Evolutionary conservation across 2,113 vertebrate genomes (phyloP).

Genomic region (Poeciliopsis retropinna): DNA sequence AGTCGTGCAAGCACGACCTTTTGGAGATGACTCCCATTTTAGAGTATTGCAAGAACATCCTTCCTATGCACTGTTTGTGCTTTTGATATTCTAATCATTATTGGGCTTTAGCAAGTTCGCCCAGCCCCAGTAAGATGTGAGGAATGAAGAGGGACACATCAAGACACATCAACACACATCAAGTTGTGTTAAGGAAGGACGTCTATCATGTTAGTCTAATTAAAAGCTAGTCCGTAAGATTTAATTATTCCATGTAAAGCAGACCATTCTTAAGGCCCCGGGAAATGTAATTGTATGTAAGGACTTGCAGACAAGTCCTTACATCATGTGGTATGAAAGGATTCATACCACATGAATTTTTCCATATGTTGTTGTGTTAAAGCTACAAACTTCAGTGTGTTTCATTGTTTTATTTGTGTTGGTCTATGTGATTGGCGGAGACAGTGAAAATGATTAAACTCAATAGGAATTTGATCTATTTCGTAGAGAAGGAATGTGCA

Average conservation of each 20-base stretch:
- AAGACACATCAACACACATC: too few relatives aligned
- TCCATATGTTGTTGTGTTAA: neutral
- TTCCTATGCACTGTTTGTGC: slow-evolving; percentile 29
- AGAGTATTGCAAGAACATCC: slow-evolving; percentile 19
- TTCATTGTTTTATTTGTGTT: neutral
- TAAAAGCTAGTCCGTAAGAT: slow-evolving; percentile 67
- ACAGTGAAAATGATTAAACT: too few relatives aligned
- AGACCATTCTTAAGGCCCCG: slow-evolving; percentile 64
- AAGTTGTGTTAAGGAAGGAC: slow-evolving; percentile 54
- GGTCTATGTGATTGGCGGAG: too few relatives aligned
- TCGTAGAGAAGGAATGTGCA: too few relatives aligned
- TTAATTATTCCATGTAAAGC: slow-evolving; percentile 68
- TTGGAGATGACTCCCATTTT: slow-evolving; percentile 11
- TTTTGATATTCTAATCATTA: slow-evolving; percentile 52
- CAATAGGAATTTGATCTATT: too few relatives aligned
- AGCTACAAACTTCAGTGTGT: neutral
- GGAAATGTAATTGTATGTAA: slow-evolving; percentile 44
- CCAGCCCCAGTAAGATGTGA: slow-evolving; percentile 65
- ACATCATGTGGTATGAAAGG: neutral
- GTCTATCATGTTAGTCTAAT: slow-evolving; percentile 73
- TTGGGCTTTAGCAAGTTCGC: slow-evolving; percentile 49
- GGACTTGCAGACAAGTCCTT: neutral
- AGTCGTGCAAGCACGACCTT: neutral
- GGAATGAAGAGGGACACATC: slow-evolving; percentile 57
- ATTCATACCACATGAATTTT: neutral